Conservation (phyloP, 2,113 vertebrate genomes). For the human (Homo sapiens) region GRCh38 chr20:61381001-61381500, state of each 20-base stretch:
- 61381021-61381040: not conserved
- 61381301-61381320: not conserved
- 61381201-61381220: not conserved
- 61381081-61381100: rapidly evolving
- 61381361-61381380: constrained; percentile 50
- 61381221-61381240: not conserved
- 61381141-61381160: not conserved
- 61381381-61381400: constrained; percentile 37
- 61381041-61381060: not conserved
- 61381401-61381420: constrained; percentile 73
- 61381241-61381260: not conserved
- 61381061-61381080: not conserved
- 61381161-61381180: rapidly evolving
- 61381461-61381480: not conserved
- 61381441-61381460: constrained; percentile 48
- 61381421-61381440: not conserved
- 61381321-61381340: constrained; percentile 45
- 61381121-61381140: not conserved
- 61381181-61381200: not conserved
- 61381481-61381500: not conserved
- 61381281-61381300: constrained; percentile 4
- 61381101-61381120: not conserved
- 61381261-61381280: constrained; percentile 34
- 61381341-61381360: constrained; percentile 42
- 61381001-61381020: not conserved